Base-by-base conservation (phyloP, 2,888 invertebrate species). In the Nomada goodeniana region DNA sequence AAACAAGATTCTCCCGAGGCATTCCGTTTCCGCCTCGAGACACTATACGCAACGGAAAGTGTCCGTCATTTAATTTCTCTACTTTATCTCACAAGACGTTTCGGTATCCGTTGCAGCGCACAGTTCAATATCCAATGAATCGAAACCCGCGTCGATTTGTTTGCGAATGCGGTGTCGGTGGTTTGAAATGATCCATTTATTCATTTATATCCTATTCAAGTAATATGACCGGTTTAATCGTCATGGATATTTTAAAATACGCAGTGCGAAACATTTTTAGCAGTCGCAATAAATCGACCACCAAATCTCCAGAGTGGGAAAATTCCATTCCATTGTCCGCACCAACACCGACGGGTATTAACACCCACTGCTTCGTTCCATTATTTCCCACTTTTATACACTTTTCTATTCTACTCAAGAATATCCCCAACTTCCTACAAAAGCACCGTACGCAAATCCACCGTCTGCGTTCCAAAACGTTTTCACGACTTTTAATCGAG, bases 1-100 rank as follows among this genome's bases (percentile, higher is more conserved):
- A 53, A 76, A 71, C 60, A 57, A 75, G 82, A 76, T 82, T 76
- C 69, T 61, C 60, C 15, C 3, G 9, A 15, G 2, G 29, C 23
- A 42, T 71, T 69, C 69, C 20, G 60, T 11, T 42, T 2, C 53
- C 53, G 20, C 13, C 13, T 36, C 1, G 36, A 36, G 36, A 36
- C 36, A 1, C 7, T 36, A 36, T 36, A 36, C 36, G 36, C 5
- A 4, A 7, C 18, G 18, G 18, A 36, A 26, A 36, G n/a, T 9
- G 5, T 26, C 60, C 4, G 26, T 36, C 10, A 4, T 57, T 23
- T 13, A 23, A 57, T 57, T 23, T 57, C 11, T 3, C 2, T 13
- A 23, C 57, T 36, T 36, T 0, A 36, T 36, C 36, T 36, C 7
- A 36, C 20, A 20, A 57, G 20, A 57, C 7, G 23, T 57, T 57